phyloP scores from a whole-genome alignment of 2,797 vertebrate species.

The Melanotaenia boesemani region DNA sequence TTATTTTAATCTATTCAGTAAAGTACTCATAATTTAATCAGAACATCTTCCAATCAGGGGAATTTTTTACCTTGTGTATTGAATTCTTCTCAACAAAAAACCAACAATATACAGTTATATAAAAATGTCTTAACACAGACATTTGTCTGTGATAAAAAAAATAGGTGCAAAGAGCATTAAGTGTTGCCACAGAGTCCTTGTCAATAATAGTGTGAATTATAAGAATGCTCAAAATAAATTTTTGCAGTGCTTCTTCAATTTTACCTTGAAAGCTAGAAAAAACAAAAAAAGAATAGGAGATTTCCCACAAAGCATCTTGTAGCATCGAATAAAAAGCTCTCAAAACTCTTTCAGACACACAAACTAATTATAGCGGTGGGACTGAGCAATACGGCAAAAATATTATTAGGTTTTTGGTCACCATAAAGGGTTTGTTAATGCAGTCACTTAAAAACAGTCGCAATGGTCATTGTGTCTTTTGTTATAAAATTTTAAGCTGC shows the following conservation, averaged over 20 bases:
- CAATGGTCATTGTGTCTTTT: no score
- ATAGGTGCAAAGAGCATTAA: not conserved
- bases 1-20: slow-evolving; percentile 59
- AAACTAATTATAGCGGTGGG: no score
- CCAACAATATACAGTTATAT: no score
- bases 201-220: slow-evolving; percentile 9
- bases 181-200: slow-evolving; percentile 36
- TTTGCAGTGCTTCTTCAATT: slow-evolving; percentile 29
- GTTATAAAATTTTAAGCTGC: no score
- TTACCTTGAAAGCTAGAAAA: slow-evolving; percentile 32
- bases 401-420: no score
- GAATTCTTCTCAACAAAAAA: slow-evolving; percentile 20
- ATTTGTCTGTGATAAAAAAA: no score
- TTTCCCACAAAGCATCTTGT: slow-evolving; percentile 18
- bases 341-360: no score
- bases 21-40: slow-evolving; percentile 59
- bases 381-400: no score
- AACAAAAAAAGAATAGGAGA: slow-evolving; percentile 33
- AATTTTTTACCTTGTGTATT: slow-evolving; percentile 13
- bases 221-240: slow-evolving; percentile 21
- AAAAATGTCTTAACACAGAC: no score
- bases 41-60: slow-evolving; percentile 35
- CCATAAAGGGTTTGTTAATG: no score
- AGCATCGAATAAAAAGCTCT: slow-evolving; percentile 14
- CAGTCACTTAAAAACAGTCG: no score